A percentile compares a stretch with the other conserved stretches of the same genome.
These are phyloP conservation scores for Hestina assimilis DNA, from an alignment of 1,140 invertebrate species.

Conservation along the genomic window DNA sequence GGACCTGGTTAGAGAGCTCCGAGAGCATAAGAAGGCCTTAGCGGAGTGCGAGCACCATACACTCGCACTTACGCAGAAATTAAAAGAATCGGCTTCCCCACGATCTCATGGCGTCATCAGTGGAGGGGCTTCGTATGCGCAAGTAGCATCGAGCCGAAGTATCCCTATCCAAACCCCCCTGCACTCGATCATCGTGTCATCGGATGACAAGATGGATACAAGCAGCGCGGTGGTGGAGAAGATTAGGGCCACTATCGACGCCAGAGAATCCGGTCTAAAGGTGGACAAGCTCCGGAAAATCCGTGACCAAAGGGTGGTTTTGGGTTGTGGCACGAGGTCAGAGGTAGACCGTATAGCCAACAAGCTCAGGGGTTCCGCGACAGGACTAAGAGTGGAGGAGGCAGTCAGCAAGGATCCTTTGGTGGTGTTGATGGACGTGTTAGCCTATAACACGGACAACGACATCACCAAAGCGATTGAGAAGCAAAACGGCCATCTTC, in stretches of 20 bases:
- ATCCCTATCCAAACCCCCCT: no score
- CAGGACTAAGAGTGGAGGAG: background rate
- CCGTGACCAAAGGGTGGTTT: background rate
- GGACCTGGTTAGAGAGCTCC: no score
- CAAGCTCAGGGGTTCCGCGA: background rate
- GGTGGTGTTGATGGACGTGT: background rate
- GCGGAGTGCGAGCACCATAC: no score
- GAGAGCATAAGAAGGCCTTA: no score
- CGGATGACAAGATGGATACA: background rate
- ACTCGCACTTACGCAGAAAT: no score
- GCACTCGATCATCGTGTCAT: background rate
- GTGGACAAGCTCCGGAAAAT: background rate
- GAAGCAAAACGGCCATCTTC: slow-evolving; percentile 10
- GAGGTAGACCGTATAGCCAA: background rate
- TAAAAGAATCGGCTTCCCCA: no score
- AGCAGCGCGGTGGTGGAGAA: background rate
- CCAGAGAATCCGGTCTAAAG: background rate
- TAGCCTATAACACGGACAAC: slow-evolving; percentile 9
- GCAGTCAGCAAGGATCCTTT: background rate
- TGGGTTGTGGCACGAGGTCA: background rate
- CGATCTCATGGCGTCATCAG: no score
- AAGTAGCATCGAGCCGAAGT: no score
- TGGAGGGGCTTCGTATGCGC: no score
- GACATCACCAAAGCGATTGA: slow-evolving; percentile 3
- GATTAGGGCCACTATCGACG: background rate